Conservation (phyloP, 2,888 invertebrate genomes). For the Argyresthia albistria region DNA sequence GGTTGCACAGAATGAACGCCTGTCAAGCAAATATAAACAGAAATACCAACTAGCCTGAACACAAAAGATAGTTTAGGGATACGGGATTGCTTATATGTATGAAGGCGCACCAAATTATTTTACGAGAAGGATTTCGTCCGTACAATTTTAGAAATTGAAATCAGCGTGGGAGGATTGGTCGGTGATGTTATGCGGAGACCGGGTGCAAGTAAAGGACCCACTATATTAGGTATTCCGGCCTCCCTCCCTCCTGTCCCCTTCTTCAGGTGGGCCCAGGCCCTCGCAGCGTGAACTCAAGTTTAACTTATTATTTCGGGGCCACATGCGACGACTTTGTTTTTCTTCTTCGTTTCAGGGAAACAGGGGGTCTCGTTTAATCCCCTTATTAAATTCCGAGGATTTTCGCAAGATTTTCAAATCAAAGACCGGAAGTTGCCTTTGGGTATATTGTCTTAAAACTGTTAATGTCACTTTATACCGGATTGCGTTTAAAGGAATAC, state of each 20-base stretch:
- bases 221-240: conserved; percentile 69
- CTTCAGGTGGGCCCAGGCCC: conserved; percentile 46
- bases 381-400: conserved; percentile 52
- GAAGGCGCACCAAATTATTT: not conserved
- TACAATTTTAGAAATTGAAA: conserved; percentile 3
- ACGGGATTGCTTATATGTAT: not conserved
- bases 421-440: not conserved
- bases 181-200: conserved; percentile 59
- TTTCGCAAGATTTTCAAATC: conserved; percentile 23
- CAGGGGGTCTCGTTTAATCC: conserved; percentile 40
- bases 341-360: conserved; percentile 40
- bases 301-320: conserved; percentile 64
- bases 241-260: conserved; percentile 36
- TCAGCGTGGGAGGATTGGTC: conserved; percentile 14
- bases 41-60: conserved; percentile 42
- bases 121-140: not conserved
- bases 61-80: conserved; percentile 20
- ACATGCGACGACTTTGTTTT: conserved; percentile 56
- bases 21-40: conserved; percentile 62
- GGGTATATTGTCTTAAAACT: not conserved
- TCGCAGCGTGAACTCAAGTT: conserved; percentile 41
- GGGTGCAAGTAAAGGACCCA: conserved; percentile 60
- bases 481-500: conserved; percentile 8
- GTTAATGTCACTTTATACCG: not conserved
- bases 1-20: conserved; percentile 67